These are phyloP conservation scores for Prunella strophiata DNA, from an alignment of 2,797 vertebrate genomes.

Conservation along the genomic window DNA sequence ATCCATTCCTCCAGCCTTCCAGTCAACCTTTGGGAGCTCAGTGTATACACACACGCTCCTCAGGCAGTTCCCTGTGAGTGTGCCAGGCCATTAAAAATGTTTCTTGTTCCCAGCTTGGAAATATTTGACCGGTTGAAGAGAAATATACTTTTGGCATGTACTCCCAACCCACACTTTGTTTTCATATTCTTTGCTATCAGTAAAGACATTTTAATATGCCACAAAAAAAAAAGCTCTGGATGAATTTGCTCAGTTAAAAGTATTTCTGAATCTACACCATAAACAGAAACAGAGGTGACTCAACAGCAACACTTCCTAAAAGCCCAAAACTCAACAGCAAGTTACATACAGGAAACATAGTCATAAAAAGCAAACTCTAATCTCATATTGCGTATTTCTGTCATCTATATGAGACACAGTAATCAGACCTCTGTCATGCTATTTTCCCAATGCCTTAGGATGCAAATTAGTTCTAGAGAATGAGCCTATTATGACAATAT, in stretches of 20 bases:
- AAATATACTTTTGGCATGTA: slow-evolving; percentile 19
- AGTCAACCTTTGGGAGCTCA: not conserved
- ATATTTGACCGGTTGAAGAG: not conserved
- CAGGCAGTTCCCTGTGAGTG: not conserved
- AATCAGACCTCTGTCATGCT: not conserved
- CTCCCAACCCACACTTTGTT: slow-evolving; percentile 18
- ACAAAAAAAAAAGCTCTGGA: not conserved
- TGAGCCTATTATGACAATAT: not conserved
- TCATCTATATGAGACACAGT: not conserved
- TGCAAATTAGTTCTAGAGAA: not conserved
- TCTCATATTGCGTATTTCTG: not conserved
- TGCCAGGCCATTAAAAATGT: slow-evolving; percentile 22
- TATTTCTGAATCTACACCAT: not conserved
- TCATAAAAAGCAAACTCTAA: not conserved
- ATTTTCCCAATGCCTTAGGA: not conserved
- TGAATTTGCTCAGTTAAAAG: not conserved
- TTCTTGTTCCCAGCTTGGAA: slow-evolving; percentile 5
- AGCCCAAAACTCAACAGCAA: not conserved
- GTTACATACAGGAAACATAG: not conserved
- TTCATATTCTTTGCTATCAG: slow-evolving; percentile 27
- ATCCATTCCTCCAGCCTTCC: not conserved
- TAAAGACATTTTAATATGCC: slow-evolving; percentile 36
- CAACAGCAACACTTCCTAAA: slow-evolving; percentile 16
- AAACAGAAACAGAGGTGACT: slow-evolving; percentile 40
- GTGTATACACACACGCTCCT: not conserved